Base-by-base conservation (phyloP, 2,888 invertebrate species). In the Gymnosoma rotundatum region DNA sequence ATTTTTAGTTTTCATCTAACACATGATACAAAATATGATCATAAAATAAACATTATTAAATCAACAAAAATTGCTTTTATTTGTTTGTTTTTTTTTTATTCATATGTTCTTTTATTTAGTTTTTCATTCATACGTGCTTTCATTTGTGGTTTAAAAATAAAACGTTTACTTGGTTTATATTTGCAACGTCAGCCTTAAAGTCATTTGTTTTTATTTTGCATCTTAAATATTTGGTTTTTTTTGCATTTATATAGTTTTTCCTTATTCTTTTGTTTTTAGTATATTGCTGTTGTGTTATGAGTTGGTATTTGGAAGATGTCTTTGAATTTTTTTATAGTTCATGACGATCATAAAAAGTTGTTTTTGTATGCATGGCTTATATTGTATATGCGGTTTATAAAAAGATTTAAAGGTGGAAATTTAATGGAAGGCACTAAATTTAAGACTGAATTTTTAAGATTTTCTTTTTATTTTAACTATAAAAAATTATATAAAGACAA, bases 121-220 rank as follows among this genome's bases (percentile, higher is more conserved):
- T 14, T 45, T 63, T 74, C 42, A 54, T 63, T 42, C 10, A 36
- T 20, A 8, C 38, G 54, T 50, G 25, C 48, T 10, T 58, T 18
- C 56, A 7, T 18, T 52, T 16, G 9, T 67, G 21, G 20, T 18
- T 7, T 42, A 2, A 25, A 10, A 20, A 18, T 64, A 42, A 38
- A 45, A 25, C 63, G 2, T 75, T 70, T 70, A 42, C 69, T 69
- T 63, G 52, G 1, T 21, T 25, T 10, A 42, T 66, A n/a, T 38
- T 16, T 16, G 54, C n/a, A 61, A 16, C 50, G 16, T 52, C 12
- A 64, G 82, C 72, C 72, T 48, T 21, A 18, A 56, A 69, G 73
- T 69, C 78, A 58, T 83, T 78, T 78, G 42, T 64, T 83, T 83
- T 50, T 38, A 42, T 67, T 70, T 78, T 36, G 42, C 54, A 69